Evolutionary conservation across 2,797 vertebrate genomes (phyloP).

Genomic region (Leuciscus waleckii): DNA sequence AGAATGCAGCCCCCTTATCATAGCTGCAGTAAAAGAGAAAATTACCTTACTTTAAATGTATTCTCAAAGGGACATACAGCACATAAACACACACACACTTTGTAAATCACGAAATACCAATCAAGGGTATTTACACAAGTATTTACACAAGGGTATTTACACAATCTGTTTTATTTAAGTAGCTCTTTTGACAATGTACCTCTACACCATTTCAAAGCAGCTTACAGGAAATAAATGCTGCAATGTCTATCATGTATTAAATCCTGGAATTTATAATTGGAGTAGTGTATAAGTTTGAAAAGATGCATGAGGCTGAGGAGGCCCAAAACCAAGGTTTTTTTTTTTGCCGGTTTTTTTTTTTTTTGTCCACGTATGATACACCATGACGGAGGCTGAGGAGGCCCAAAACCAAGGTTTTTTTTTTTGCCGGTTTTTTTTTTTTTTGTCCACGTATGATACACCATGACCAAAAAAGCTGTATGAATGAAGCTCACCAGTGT

Average conservation of each 20-base stretch:
- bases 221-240: neutral
- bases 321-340: neutral
- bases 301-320: neutral
- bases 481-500: neutral
- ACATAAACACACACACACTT: neutral
- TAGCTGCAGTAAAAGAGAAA: slow-evolving; percentile 75
- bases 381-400: too few relatives aligned
- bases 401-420: neutral
- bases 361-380: neutral
- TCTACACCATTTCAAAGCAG: neutral
- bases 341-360: too few relatives aligned
- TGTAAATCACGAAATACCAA: neutral
- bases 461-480: neutral
- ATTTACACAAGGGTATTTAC: neutral
- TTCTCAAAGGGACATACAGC: neutral
- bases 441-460: neutral
- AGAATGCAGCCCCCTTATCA: slow-evolving; percentile 82
- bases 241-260: neutral
- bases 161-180: neutral
- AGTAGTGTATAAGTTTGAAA: neutral
- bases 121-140: neutral
- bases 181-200: neutral
- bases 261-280: neutral
- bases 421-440: too few relatives aligned
- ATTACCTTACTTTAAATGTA: neutral